These are phyloP conservation scores for Chloroceryle inda DNA, from an alignment of 2,797 vertebrate genomes.

Conservation along the genomic window DNA sequence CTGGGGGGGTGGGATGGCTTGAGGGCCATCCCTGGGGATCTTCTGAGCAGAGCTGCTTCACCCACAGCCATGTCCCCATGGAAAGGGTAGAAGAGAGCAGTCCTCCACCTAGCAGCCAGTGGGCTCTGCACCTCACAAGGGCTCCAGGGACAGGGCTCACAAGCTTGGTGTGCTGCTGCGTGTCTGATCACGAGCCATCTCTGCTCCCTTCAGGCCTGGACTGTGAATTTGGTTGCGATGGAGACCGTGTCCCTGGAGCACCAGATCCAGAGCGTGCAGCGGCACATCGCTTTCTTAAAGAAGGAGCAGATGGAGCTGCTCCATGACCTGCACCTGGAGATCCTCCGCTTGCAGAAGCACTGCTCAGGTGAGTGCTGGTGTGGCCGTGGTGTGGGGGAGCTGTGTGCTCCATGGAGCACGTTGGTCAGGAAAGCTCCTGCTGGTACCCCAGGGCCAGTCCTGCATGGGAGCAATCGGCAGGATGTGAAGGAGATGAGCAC, in stretches of 20 bases:
- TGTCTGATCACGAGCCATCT: neutral
- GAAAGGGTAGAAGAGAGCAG: neutral
- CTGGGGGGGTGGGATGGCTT: accelerated
- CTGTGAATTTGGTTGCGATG: conserved; percentile 80
- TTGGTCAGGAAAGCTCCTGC: neutral
- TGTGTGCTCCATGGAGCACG: accelerated
- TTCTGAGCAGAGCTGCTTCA: neutral
- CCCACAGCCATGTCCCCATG: accelerated
- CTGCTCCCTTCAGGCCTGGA: conserved; percentile 54
- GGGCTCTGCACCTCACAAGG: neutral
- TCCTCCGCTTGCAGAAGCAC: conserved; percentile 94
- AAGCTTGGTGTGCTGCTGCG: accelerated
- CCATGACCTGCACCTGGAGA: conserved; percentile 94
- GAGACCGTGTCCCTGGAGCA: conserved; percentile 88
- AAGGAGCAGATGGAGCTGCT: conserved; percentile 94
- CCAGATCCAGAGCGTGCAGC: conserved; percentile 93
- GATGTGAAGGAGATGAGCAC: accelerated
- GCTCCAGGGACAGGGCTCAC: accelerated
- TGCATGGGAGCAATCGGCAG: accelerated
- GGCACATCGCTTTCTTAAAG: conserved; percentile 92
- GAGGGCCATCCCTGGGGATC: neutral
- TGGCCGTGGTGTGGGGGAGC: accelerated
- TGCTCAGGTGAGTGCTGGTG: conserved; percentile 87
- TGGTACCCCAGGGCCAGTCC: neutral
- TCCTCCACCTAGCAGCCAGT: accelerated